Evolutionary conservation across 2,888 invertebrate species (phyloP).

Genomic region (Melolontha melolontha): DNA sequence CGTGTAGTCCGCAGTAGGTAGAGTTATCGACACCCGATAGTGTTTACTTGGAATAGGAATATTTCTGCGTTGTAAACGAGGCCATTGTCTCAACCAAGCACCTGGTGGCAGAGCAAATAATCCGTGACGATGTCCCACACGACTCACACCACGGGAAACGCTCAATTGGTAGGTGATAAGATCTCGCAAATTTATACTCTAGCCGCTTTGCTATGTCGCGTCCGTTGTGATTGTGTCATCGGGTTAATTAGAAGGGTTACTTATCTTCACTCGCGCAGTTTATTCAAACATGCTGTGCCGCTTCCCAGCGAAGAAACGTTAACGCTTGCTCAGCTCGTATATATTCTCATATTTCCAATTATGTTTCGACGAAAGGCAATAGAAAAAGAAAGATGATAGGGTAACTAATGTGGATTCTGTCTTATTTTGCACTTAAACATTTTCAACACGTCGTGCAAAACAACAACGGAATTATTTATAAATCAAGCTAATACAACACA

Average conservation of each 20-base stretch:
- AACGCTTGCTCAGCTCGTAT: too few species aligned
- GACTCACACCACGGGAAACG: constrained; percentile 48
- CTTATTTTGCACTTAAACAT: constrained; percentile 11
- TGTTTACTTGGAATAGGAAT: constrained; percentile 30
- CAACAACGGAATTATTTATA: constrained; percentile 27
- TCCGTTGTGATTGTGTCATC: constrained; percentile 61
- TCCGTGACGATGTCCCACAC: constrained; percentile 43
- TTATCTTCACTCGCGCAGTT: constrained; percentile 53
- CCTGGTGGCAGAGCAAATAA: constrained; percentile 36
- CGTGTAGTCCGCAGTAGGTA: constrained; percentile 21
- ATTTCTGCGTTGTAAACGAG: constrained; percentile 37
- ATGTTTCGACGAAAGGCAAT: too few species aligned
- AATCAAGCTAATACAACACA: constrained; percentile 26
- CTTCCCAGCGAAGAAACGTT: too few species aligned
- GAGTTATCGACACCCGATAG: constrained; percentile 31
- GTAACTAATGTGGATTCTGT: too few species aligned
- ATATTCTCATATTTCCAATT: too few species aligned
- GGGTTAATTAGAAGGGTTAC: constrained; percentile 59
- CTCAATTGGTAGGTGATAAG: constrained; percentile 56
- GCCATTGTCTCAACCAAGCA: constrained; percentile 34
- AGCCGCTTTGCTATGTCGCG: constrained; percentile 58
- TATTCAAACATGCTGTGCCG: constrained; percentile 19
- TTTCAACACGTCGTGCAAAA: constrained; percentile 18
- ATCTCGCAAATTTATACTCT: constrained; percentile 56
- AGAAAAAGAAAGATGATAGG: too few species aligned